Base-by-base conservation (phyloP, 2,113 vertebrate genomes). In the Clarias gariepinus region DNA sequence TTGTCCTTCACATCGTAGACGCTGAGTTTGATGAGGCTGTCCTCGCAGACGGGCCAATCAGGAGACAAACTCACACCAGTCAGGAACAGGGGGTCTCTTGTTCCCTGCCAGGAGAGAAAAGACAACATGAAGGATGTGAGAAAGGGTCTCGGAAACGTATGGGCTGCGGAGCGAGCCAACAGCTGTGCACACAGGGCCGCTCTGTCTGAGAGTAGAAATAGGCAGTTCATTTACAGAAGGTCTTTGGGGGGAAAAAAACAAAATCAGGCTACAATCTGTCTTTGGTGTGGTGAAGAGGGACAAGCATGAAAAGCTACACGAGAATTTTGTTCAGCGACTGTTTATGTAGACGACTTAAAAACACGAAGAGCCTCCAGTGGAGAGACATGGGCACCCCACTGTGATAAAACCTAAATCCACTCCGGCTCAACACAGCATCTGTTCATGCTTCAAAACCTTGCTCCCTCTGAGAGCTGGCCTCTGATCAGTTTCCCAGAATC, bases 1-100 rank as follows among this genome's bases (percentile, higher is more conserved):
- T 96, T 98, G 90, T 98, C 96, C 94, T 97, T 99, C 94, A 97
- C 97, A 95, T 99, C 98, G 84, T 98, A 99, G 92, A 99, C 97
- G 0, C 96, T 96, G 71, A 99, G 95, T 86, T 98, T 99, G 94
- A 99, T 97, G 92, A 96, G 93, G 8, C 95, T 98, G 93, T 98
- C 98, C 53, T 96, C 95, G 93, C 95, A 96, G 90, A 97, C 95
- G 88, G 97, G 97, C 89, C 96, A 97, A 85, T 97, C 97, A 11
- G 96, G 94, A 77, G 98, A 97, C 94, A 98, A 96, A 87, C 96
- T 97, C 95, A 97, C 96, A 90, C 98, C 98, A 61, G 97, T 97
- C 95, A 98, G 89, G 93, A 99, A 99, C 93, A 98, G 94, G 69
- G 98, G 97, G 93, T 99, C 97, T 94, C 96, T 98, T 95, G 96